Conservation (phyloP, 2,797 vertebrate genomes). For the Etheostoma nigrum region DNA sequence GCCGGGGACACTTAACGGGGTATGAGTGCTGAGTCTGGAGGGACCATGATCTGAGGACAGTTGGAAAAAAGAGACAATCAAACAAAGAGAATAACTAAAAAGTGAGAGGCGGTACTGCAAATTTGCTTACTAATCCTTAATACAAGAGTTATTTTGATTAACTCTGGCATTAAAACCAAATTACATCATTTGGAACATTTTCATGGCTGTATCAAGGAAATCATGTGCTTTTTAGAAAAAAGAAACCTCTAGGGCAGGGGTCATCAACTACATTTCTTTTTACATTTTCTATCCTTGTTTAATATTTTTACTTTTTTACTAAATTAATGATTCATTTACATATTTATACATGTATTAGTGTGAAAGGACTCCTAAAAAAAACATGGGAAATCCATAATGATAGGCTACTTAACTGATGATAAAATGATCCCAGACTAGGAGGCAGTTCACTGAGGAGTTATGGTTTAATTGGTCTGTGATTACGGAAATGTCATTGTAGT, state of each 20-base stretch:
- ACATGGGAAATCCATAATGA: too few relatives aligned
- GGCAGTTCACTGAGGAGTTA: too few relatives aligned
- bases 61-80: conserved; percentile 48
- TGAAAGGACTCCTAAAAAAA: too few relatives aligned
- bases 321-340: too few relatives aligned
- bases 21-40: conserved; percentile 75
- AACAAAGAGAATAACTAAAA: conserved; percentile 38
- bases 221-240: conserved; percentile 1
- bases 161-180: conserved; percentile 31
- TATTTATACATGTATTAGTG: too few relatives aligned
- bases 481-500: too few relatives aligned
- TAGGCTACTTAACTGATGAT: too few relatives aligned
- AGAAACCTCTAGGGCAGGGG: neutral
- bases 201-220: conserved; percentile 25
- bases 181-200: conserved; percentile 1
- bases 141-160: conserved; percentile 12
- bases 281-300: too few relatives aligned
- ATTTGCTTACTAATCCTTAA: conserved; percentile 20
- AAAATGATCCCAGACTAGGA: too few relatives aligned
- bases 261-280: too few relatives aligned
- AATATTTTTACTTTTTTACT: too few relatives aligned
- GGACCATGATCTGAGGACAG: conserved; percentile 63
- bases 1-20: conserved; percentile 75
- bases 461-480: too few relatives aligned
- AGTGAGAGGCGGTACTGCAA: conserved; percentile 5